Evolutionary conservation across 2,797 vertebrate genomes (phyloP).

Genomic region (Lacerta viridis): DNA sequence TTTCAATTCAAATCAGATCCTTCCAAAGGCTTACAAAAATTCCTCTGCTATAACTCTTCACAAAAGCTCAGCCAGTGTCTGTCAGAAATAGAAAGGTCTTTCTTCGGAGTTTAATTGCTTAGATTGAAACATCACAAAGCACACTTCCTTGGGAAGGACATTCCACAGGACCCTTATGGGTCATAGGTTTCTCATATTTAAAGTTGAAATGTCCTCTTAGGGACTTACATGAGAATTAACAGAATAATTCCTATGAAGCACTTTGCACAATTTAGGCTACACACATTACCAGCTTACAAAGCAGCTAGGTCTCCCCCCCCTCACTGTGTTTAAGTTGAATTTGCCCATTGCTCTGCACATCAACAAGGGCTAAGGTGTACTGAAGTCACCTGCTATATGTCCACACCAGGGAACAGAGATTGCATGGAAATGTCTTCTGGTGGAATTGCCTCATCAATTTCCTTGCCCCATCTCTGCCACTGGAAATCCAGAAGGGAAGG

Average conservation of each 20-base stretch:
- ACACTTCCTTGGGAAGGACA: not conserved
- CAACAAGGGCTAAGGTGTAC: too few species aligned
- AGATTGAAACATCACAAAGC: not conserved
- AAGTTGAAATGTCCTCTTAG: not conserved
- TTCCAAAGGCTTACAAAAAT: not conserved
- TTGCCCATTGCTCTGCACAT: too few species aligned
- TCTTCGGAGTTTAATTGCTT: not conserved
- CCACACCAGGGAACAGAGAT: too few species aligned
- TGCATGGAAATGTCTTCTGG: too few species aligned
- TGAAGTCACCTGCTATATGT: too few species aligned
- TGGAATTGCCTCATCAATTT: too few species aligned
- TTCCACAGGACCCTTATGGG: not conserved
- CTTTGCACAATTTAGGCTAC: not conserved
- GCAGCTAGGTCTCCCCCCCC: too few species aligned
- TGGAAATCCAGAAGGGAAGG: too few species aligned
- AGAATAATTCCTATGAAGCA: not conserved
- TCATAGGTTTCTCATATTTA: not conserved
- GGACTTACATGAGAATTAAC: not conserved
- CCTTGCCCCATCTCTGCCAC: too few species aligned
- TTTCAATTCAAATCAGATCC: not conserved
- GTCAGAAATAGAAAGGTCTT: not conserved
- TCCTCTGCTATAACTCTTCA: not conserved
- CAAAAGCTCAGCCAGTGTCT: not conserved
- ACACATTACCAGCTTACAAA: too few species aligned
- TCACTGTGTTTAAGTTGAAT: too few species aligned